Evolutionary conservation across 2,113 vertebrate genomes (phyloP).

Genomic region (Rhadina sibilatrix): DNA sequence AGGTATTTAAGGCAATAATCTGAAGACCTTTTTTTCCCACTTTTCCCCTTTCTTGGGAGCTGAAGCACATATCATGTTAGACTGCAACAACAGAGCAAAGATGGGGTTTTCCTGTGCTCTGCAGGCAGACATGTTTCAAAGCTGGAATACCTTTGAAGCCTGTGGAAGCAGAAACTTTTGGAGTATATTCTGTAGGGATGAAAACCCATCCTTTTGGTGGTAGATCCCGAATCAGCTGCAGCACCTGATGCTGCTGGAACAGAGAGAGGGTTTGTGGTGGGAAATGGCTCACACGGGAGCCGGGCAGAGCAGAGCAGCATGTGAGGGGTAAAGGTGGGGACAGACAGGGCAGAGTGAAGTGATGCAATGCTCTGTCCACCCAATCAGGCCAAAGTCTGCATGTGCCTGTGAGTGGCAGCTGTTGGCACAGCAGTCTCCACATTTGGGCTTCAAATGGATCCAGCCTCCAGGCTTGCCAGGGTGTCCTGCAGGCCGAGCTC

Average conservation of each 20-base stretch:
- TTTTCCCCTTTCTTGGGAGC: background rate
- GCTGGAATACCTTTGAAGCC: background rate
- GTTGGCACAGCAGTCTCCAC: no score
- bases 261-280: no score
- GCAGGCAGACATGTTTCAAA: background rate
- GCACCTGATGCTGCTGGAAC: background rate
- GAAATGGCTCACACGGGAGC: accelerated
- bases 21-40: background rate
- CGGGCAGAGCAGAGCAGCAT: background rate
- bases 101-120: background rate
- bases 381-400: background rate
- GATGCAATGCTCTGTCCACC: background rate
- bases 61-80: background rate
- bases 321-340: background rate
- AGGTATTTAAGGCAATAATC: background rate
- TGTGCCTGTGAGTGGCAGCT: background rate
- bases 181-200: background rate
- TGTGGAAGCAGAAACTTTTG: background rate
- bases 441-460: accelerated
- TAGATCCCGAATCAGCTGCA: accelerated
- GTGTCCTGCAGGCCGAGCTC: background rate
- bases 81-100: background rate
- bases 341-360: background rate
- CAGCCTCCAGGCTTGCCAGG: background rate
- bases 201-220: background rate